A percentile compares a stretch with the other conserved stretches of the same genome.
These are phyloP conservation scores for Sinotaia quadrata DNA, from an alignment of 2,888 invertebrate species.

Conservation along the genomic window DNA sequence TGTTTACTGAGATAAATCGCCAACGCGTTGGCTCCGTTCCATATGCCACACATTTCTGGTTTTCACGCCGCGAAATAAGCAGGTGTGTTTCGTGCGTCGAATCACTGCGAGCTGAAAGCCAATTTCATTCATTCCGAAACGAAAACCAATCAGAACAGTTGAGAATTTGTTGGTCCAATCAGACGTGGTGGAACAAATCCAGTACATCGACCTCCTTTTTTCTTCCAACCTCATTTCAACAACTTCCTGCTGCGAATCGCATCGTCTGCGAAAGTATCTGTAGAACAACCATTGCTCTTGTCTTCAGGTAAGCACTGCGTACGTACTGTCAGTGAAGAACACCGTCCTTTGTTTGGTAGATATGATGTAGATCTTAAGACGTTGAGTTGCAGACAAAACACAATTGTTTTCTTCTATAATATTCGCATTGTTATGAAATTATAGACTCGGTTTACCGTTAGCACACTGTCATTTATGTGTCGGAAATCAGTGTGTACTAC, in stretches of 20 bases:
- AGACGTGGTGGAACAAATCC: not conserved
- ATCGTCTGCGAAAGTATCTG: conserved; percentile 5
- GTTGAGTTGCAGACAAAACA: no score
- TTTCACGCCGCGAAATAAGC: not conserved
- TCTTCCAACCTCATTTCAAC: conserved; percentile 4
- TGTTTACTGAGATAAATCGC: no score
- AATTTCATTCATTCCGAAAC: conserved; percentile 22
- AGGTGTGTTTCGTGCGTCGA: not conserved
- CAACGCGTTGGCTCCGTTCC: not conserved
- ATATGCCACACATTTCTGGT: not conserved
- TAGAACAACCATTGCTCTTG: not conserved
- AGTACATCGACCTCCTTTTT: not conserved
- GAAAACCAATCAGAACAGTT: conserved; percentile 16
- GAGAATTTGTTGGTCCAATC: conserved; percentile 9
- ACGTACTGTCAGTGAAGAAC: no score
- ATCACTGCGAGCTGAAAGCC: not conserved
- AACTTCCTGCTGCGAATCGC: conserved; percentile 16
- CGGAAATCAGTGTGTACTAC: no score
- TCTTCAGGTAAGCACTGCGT: no score
- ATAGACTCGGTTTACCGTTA: no score
- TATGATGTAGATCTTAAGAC: no score
- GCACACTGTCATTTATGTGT: no score
- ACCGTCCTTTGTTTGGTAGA: no score
- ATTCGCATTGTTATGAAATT: no score
- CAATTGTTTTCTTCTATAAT: no score